phyloP scores from a whole-genome alignment of 2,113 vertebrate species.

The Macroglossus sobrinus region DNA sequence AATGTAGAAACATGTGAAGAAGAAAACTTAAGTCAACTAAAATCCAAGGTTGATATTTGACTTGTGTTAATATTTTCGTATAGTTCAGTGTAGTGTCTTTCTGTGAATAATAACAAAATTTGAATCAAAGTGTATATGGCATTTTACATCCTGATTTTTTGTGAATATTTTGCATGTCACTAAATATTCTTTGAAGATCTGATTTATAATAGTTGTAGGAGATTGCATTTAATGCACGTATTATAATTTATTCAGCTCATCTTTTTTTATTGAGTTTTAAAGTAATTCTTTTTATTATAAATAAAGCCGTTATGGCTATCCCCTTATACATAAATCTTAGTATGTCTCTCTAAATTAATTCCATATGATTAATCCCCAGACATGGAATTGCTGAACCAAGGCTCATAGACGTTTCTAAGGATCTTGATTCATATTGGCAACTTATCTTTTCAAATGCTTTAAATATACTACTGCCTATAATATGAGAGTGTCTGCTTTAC shows the following conservation, averaged over 20 bases:
- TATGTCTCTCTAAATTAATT: slow-evolving; percentile 40
- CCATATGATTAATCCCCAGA: slow-evolving; percentile 38
- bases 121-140: neutral
- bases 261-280: slow-evolving; percentile 24
- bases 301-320: slow-evolving; percentile 45
- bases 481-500: neutral
- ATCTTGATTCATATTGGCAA: slow-evolving; percentile 36
- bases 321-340: slow-evolving; percentile 40
- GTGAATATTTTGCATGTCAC: slow-evolving; percentile 2
- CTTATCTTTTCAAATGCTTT: neutral
- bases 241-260: neutral
- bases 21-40: neutral
- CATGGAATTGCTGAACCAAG: neutral
- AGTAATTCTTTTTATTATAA: slow-evolving; percentile 50
- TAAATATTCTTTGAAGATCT: neutral
- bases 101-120: neutral
- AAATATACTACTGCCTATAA: neutral
- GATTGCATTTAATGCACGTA: neutral
- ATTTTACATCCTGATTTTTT: slow-evolving; percentile 1
- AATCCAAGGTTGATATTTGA: neutral
- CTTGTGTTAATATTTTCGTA: neutral
- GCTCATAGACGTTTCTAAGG: slow-evolving; percentile 12
- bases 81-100: neutral
- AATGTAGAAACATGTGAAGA: neutral
- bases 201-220: neutral